phyloP scores from a whole-genome alignment of 64 coral and sea anemone genomes.

The Porites australiensis region DNA sequence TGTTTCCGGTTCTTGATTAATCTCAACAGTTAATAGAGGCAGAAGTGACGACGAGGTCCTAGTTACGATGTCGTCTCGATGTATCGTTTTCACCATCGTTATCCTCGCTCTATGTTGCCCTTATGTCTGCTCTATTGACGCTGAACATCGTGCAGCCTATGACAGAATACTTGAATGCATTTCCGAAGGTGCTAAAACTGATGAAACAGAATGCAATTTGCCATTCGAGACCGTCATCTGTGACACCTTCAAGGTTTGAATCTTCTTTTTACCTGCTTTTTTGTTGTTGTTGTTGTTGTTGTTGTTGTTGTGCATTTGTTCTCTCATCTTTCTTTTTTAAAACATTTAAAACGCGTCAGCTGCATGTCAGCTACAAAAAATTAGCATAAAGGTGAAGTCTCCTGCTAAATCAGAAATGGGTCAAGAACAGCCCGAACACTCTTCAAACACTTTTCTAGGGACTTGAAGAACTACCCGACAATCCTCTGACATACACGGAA shows the following conservation, averaged over 20 bases:
- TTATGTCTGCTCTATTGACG: not conserved
- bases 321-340: not conserved
- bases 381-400: too few species aligned
- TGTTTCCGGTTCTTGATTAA: too few species aligned
- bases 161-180: constrained; percentile 5
- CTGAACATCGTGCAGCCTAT: not conserved
- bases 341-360: not conserved
- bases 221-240: not conserved
- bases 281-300: not conserved
- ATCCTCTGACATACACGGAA: too few species aligned
- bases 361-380: too few species aligned
- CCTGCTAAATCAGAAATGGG: too few species aligned
- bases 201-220: not conserved
- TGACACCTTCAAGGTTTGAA: not conserved
- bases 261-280: not conserved
- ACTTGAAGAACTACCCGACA: too few species aligned
- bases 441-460: too few species aligned
- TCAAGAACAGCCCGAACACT: too few species aligned
- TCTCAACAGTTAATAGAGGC: too few species aligned
- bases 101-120: not conserved
- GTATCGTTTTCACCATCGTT: not conserved
- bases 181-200: not conserved
- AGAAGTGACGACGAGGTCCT: too few species aligned
- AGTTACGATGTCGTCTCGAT: not conserved
- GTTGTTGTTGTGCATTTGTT: too few species aligned